Base-by-base conservation (phyloP, 1,140 invertebrate species). In the Cyphomyrmex costatus region DNA sequence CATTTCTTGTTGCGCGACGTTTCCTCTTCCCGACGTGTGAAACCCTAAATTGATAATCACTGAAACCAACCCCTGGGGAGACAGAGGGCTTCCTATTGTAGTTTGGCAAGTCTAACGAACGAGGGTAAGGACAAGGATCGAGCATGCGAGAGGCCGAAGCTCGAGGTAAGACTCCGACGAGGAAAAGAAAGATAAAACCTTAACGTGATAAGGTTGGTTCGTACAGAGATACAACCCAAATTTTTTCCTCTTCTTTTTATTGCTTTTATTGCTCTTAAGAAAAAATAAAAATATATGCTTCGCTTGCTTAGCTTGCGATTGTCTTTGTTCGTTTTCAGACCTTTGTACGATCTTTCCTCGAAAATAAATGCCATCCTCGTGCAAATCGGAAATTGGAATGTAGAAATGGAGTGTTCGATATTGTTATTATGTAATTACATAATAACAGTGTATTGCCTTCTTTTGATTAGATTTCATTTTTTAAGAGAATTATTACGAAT, bases 51-150 rank as follows among this genome's bases (percentile, higher is more conserved):
- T 86, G 80, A 89, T 80, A 90, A 83, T 66, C 83, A 56, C 27
- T 65, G 84, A 90, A 79, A 90, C 24, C 90, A 61, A 85, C 76
- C 36, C 21, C 76, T 51, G 83, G 82, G 85, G 89, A 36, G 7
- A 91, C 92, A 95, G 94, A 92, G 93, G 86, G 94, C 94, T 91
- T 95, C 93, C 91, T 95, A 94, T 92, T 94, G 92, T 94, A 94
- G 93, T 92, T 93, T 95, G 94, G 94, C 93, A 91, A 93, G 93
- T 92, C 92, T 94, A 92, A 91, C 91, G 73, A 90, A 83, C 88
- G 83, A 80, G 83, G 89, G 91, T 93, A 91, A 91, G 85, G 90
- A 92, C 65, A 88, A 85, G 88, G 88, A 92, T 82, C 85, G 61
- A 30, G 77, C 66, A 68, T 74, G 58, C 63, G 86, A 30, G 56